phyloP scores from a whole-genome alignment of 2,888 invertebrate species.

The Melipona bicolor region DNA sequence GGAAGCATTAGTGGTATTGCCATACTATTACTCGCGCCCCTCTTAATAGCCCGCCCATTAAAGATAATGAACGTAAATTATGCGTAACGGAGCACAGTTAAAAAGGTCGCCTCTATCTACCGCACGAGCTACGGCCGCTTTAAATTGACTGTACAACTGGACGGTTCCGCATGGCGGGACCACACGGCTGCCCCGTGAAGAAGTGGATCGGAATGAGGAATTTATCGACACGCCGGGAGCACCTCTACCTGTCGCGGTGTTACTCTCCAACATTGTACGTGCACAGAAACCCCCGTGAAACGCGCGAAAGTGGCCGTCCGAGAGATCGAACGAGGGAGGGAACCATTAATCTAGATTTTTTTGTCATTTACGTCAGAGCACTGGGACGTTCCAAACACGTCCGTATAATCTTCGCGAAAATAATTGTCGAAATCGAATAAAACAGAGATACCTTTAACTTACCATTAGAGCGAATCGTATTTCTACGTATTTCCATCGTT shows the following conservation, averaged over 20 bases:
- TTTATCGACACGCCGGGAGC: constrained; percentile 41
- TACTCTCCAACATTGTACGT: background rate
- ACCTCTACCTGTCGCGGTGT: background rate
- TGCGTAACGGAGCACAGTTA: constrained; percentile 73
- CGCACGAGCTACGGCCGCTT: constrained; percentile 60
- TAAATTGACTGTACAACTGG: constrained; percentile 60
- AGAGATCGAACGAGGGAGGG: too few species aligned
- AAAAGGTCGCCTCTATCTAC: constrained; percentile 71
- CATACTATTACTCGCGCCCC: constrained; percentile 72
- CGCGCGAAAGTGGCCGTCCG: background rate
- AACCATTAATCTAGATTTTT: too few species aligned
- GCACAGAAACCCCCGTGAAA: background rate
- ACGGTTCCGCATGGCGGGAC: constrained; percentile 41
- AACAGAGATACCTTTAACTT: background rate
- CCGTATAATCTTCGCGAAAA: background rate
- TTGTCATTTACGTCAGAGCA: too few species aligned
- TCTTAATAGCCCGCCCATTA: constrained; percentile 75
- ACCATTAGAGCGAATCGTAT: too few species aligned
- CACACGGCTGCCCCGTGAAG: constrained; percentile 34
- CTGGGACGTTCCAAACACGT: too few species aligned
- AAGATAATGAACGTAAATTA: constrained; percentile 77
- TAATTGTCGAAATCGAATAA: background rate
- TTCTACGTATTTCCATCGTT: too few species aligned
- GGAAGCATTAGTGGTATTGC: constrained; percentile 70
- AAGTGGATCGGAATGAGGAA: constrained; percentile 52